Base-by-base conservation (phyloP, 64 coral and sea anemone species). In the Actinia tenebrosa region DNA sequence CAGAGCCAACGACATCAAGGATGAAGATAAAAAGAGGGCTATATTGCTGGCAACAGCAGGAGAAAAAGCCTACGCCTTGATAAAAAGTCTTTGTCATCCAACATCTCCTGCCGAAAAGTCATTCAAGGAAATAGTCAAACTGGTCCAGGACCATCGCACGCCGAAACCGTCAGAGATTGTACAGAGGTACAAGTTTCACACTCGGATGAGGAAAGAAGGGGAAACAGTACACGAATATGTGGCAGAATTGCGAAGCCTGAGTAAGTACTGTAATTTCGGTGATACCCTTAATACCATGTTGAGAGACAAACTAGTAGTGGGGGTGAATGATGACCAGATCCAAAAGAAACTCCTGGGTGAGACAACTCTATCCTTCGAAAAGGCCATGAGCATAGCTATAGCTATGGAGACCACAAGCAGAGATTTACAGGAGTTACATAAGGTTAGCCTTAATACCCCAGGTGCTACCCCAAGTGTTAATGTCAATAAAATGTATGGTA, bases 301-400 rank as follows among this genome's bases (percentile, higher is more conserved):
- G 72, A 27, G 43, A 42, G 81, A 90, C 18, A 11, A 56, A 45
- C 45, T 89, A 66, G 91, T 86, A 44, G 88, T 53, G 45, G 82
- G 82, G 3, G 83, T 86, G 84, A 93, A 80, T n/a, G 52, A 93
- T 26, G 82, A 89, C 20, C 84, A 85, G 71, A 93, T 87, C 11
- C 84, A 83, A 71, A 56, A 43, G 63, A 62, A 75, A 58, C 59
- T 87, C 62, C 78, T 93, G 56, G 58, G 84, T 16, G 92, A 93
- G 44, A 56, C 52, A 68, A 81, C 84, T 25, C 79, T 93, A 14
- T 89, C 87, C 6, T 88, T 93, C 77, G 60, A 63, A 63, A 63
- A 63, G 60, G 60, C 60, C 60, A 61, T 86, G 4, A 64, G 86
- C 30, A 80, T 93, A 17, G 88, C 85, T 90, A 14, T n/a, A n/a